Percentiles rank a stretch among this genome's conserved stretches.
Conservation (phyloP, 2,113 vertebrate genomes). For the Chamaetylas fuelleborni region DNA sequence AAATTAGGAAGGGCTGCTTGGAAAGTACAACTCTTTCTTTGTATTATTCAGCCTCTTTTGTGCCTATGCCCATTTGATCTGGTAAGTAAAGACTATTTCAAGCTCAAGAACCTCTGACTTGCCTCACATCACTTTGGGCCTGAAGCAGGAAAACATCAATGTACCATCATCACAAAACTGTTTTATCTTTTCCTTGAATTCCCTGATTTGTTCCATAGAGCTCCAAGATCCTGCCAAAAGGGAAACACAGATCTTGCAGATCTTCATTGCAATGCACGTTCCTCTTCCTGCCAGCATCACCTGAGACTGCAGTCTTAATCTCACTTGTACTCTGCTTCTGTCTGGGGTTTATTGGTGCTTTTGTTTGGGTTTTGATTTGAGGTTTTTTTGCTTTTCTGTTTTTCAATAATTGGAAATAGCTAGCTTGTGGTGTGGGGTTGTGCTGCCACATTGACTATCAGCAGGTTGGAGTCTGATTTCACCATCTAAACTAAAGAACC, state of each 20-base stretch:
- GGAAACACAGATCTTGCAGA: background rate
- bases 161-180: background rate
- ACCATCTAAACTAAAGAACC: background rate
- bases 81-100: background rate
- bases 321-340: background rate
- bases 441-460: background rate
- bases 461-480: background rate
- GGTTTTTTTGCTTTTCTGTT: background rate
- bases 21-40: background rate
- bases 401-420: background rate
- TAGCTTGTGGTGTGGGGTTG: background rate
- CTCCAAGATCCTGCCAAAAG: background rate
- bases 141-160: background rate
- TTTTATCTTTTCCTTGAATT: background rate
- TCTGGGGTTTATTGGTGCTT: background rate
- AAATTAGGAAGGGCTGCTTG: background rate
- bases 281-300: background rate
- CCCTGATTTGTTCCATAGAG: background rate
- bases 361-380: background rate
- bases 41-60: background rate
- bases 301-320: background rate
- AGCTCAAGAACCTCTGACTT: background rate
- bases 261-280: accelerated
- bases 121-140: background rate
- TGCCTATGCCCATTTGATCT: background rate